Base-by-base conservation (phyloP, 2,113 vertebrate species). In the Cephalopholis sonnerati region DNA sequence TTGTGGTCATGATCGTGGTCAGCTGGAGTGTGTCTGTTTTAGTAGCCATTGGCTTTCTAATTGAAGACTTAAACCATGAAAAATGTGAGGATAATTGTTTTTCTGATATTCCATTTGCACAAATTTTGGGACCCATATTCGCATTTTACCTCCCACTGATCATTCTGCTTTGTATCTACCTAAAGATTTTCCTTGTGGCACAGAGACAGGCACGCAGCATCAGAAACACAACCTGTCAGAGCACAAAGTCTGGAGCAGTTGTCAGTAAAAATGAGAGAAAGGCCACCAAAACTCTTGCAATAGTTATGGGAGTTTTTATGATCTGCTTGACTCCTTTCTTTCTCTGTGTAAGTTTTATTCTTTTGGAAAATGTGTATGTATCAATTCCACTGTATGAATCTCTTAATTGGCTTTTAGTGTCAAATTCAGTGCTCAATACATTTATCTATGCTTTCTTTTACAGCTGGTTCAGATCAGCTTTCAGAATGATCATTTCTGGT, bases 111-210 rank as follows among this genome's bases (percentile, higher is more conserved):
- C 7, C 81, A 1, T 5, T 86, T 3, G 36, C 53, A 22, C 74
- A 74, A 5, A 39, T 54, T 3, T 16, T 87, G 1, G 86, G 54
- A 16, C 20, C 32, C 17, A 25, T 84, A 44, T 29, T 89, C 18
- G 44, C 82, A 1, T 87, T 89, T 73, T 87, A 87, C 48, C 17
- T 82, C 6, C 84, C 88, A 24, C 71, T 53, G 11, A 6, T 87
- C 1, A 20, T 85, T 15, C 81, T 87, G 76, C 25, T 87, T 2
- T 62, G 72, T 44, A 74, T 90, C 22, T 85, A 87, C 27, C 20
- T 90, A 0, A 90, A 85, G 22, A 87, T 90, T 46, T 83, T 82
- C 22, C 54, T 66, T 53, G 85, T 90, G 2, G 88, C 82, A 15
- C 61, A 69, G 8, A 88, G 12, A 48, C 89, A 90, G 50, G 83